Conservation (phyloP, 2,113 vertebrate species). For the Ailuropoda melanoleuca region DNA sequence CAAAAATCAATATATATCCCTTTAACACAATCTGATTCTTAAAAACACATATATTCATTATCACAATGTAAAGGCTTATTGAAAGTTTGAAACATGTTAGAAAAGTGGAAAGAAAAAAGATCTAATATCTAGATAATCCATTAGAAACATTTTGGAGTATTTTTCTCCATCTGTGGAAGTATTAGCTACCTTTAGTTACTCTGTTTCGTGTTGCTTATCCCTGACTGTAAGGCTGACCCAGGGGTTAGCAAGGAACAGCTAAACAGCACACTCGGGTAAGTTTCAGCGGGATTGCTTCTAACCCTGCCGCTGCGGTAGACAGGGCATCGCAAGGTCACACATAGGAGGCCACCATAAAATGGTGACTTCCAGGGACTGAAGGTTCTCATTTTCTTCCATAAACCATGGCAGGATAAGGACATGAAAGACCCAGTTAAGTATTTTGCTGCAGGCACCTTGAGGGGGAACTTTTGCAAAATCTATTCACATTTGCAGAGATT, state of each 20-base stretch:
- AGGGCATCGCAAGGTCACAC: neutral
- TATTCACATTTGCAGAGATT: neutral
- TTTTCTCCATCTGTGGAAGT: neutral
- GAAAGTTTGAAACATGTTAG: neutral
- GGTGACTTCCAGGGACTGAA: neutral
- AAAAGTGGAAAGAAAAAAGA: neutral
- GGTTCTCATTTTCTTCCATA: neutral
- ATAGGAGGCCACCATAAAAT: neutral
- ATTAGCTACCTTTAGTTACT: neutral
- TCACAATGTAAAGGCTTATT: neutral
- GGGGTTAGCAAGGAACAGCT: neutral
- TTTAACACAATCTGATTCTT: constrained; percentile 20
- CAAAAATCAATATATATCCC: neutral
- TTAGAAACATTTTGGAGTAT: neutral
- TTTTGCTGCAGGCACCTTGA: neutral
- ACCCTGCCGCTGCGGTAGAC: neutral
- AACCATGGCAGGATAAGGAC: neutral
- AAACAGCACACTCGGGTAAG: neutral
- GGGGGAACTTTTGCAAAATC: neutral
- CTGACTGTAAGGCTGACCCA: neutral
- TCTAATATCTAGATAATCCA: neutral
- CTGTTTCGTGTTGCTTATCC: neutral
- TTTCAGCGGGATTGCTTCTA: neutral
- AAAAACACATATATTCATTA: neutral
- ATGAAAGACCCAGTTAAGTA: neutral